Base-by-base conservation (phyloP, 1,140 invertebrate species). In the Caenorhabditis brenneri region DNA sequence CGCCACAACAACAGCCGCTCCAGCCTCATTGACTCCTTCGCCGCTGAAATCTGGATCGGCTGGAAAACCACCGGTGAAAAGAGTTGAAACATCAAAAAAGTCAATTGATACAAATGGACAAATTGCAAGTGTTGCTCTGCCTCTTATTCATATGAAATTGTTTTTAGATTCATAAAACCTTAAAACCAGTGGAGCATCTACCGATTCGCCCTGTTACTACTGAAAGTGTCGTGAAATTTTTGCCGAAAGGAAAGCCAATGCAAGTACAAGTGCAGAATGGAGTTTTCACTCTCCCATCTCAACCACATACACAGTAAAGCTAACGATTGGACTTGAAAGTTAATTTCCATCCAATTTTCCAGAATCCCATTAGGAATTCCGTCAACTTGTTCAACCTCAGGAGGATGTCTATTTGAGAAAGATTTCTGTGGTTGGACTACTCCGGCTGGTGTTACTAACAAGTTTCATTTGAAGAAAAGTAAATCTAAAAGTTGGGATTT, bases 391-490 rank as follows among this genome's bases (percentile, higher is more conserved):
- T 51, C 60, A 12, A 88, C 87, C 15, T 39, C 39, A 5, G 88
- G 88, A 22, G 88, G 88, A 29, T 88, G 88, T 65, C 81, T 88
- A 4, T 88, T 88, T 49, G 88, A 88, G 24, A 83, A 88, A 31
- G 82, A 81, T 24, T 85, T 81, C 22, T 88, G 88, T 80, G 82
- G 79, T 15, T 88, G 69, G 55, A 79, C 48, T 19, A 86, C 89
- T 19, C 80, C 84, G 4, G 39, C n/a, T 27, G 58, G 48, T 2
- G 27, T 89, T 15, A 36, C 86, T 29, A 80, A 53, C 22, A 84
- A 84, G 19, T 74, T 82, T n/a, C 60, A 78, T n/a, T 89, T 88
- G 78, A 46, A 65, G 27, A 53, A 79, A 33, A 83, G 69, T 36
- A 80, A 88, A 16, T 60, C 55, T 58, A 24, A 1, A n/a, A 31